A percentile compares a stretch with the other conserved stretches of the same genome.
Conservation (phyloP, 1,140 invertebrate genomes). For the Camponotus vicinus region DNA sequence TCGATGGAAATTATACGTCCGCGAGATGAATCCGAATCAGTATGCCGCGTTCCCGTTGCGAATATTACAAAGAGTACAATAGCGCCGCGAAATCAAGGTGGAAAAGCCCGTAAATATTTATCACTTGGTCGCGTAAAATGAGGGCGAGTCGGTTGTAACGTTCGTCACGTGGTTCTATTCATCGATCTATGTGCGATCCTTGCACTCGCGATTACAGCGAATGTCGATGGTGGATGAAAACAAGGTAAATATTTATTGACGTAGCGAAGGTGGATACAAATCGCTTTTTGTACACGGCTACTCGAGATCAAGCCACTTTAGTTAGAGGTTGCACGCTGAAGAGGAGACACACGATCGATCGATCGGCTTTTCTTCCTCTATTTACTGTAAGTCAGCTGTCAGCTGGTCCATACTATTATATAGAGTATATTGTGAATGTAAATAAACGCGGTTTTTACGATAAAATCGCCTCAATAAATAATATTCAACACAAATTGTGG, state of each 20-base stretch:
- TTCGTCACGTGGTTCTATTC: background rate
- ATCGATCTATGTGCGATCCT: slow-evolving; percentile 1
- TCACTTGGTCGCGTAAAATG: slow-evolving; percentile 15
- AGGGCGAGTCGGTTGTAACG: background rate
- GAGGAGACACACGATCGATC: slow-evolving; percentile 43
- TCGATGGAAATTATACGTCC: slow-evolving; percentile 38
- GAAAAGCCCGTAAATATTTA: slow-evolving; percentile 49
- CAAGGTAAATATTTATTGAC: slow-evolving; percentile 46
- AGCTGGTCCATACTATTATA: background rate
- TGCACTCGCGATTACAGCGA: slow-evolving; percentile 11
- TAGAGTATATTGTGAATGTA: background rate
- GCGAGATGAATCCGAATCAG: slow-evolving; percentile 27
- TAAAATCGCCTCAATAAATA: background rate
- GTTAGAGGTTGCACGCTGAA: slow-evolving; percentile 10
- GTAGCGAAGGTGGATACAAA: slow-evolving; percentile 16
- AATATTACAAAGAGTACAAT: slow-evolving; percentile 57
- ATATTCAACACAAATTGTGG: background rate
- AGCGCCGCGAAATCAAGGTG: background rate
- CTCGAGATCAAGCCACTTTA: slow-evolving; percentile 18
- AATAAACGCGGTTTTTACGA: background rate
- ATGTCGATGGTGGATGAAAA: slow-evolving; percentile 21
- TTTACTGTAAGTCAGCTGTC: slow-evolving; percentile 22
- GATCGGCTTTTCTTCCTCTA: slow-evolving; percentile 7
- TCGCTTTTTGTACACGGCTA: slow-evolving; percentile 28
- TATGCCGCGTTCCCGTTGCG: background rate